Conservation (phyloP, 2,888 invertebrate genomes). For the Leptothorax acervorum region DNA sequence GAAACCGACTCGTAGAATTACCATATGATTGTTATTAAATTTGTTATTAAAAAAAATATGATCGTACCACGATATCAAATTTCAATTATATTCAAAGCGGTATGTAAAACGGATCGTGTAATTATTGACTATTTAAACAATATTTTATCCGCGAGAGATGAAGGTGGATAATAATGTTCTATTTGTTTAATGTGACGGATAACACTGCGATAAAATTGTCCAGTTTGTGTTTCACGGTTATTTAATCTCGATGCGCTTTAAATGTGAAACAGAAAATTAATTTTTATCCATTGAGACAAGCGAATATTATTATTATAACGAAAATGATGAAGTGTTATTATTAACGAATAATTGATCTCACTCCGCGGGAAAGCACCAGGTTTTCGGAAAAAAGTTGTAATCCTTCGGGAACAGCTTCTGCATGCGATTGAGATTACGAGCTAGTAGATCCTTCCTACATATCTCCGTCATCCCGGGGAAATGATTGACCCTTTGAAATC, state of each 20-base stretch:
- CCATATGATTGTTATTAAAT: background rate
- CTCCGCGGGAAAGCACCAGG: constrained; percentile 97
- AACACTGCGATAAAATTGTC: background rate
- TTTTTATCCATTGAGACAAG: background rate
- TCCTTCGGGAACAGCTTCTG: constrained; percentile 94
- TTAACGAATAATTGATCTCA: constrained; percentile 84
- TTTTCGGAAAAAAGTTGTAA: constrained; percentile 96
- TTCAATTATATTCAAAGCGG: background rate
- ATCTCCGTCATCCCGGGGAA: constrained; percentile 97
- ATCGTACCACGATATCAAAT: background rate
- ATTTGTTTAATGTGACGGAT: background rate
- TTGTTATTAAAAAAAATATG: background rate
- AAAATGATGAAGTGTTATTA: background rate
- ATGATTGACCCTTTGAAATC: constrained; percentile 97
- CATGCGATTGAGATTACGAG: constrained; percentile 96
- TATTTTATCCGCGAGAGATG: background rate
- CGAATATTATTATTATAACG: background rate
- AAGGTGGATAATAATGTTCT: background rate
- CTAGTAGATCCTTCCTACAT: constrained; percentile 95
- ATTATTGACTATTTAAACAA: background rate
- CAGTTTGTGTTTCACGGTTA: background rate
- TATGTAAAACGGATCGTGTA: background rate
- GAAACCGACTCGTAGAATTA: constrained; percentile 11
- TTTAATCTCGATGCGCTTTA: background rate
- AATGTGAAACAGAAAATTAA: background rate